Evolutionary conservation across 2,113 vertebrate species (phyloP).

Genomic region (Phyllostomus hastatus): DNA sequence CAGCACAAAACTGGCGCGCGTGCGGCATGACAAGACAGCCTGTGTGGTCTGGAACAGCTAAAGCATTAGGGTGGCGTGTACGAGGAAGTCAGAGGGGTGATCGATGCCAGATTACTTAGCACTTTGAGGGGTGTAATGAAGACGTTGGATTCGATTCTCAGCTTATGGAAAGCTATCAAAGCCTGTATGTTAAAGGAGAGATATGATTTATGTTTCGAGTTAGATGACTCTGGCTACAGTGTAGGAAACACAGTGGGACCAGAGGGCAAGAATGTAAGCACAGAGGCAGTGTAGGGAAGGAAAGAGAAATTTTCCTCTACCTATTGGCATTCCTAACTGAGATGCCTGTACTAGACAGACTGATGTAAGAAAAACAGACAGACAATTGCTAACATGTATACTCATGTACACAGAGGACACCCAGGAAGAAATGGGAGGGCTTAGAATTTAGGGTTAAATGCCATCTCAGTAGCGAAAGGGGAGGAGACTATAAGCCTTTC

Average conservation of each 20-base stretch:
- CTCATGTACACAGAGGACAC: background rate
- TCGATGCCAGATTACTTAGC: background rate
- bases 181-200: background rate
- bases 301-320: background rate
- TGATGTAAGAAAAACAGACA: background rate
- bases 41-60: background rate
- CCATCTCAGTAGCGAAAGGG: background rate
- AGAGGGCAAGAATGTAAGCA: background rate
- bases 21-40: too few relatives aligned
- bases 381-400: background rate
- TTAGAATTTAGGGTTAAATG: background rate
- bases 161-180: background rate
- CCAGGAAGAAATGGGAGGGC: background rate
- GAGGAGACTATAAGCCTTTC: background rate
- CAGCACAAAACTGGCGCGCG: background rate
- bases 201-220: background rate
- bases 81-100: background rate
- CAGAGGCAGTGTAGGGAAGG: background rate
- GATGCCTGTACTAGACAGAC: background rate
- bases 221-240: background rate
- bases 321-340: background rate
- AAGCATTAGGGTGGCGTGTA: background rate
- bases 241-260: background rate
- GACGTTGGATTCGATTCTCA: background rate
- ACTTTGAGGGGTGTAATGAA: background rate